A percentile compares a stretch with the other conserved stretches of the same genome.
phyloP scores from a whole-genome alignment of 2,888 invertebrate species.

The Amphipyra berbera region DNA sequence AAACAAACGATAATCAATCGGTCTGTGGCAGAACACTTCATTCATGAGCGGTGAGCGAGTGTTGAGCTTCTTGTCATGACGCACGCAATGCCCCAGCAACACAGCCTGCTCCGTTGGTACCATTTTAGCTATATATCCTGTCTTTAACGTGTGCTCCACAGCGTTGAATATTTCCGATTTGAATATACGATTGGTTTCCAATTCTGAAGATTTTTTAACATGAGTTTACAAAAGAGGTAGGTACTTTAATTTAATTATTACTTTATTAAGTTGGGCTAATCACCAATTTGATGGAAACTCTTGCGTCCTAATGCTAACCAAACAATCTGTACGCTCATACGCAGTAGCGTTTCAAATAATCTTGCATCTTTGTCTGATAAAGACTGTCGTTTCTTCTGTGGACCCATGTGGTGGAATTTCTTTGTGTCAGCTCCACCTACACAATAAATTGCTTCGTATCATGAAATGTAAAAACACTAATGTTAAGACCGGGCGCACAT shows the following conservation, averaged over 20 bases:
- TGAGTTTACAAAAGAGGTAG: neutral
- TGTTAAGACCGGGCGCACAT: too few species aligned
- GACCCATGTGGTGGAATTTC: slow-evolving; percentile 91
- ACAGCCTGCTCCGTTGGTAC: slow-evolving; percentile 84
- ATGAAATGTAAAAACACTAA: neutral
- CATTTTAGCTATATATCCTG: slow-evolving; percentile 68
- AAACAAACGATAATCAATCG: slow-evolving; percentile 90
- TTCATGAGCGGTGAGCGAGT: slow-evolving; percentile 90
- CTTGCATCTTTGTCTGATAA: slow-evolving; percentile 91
- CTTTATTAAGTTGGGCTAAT: neutral
- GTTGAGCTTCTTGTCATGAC: slow-evolving; percentile 88
- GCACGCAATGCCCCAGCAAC: slow-evolving; percentile 87
- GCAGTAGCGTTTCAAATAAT: slow-evolving; percentile 90
- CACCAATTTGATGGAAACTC: slow-evolving; percentile 90
- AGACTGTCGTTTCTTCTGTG: slow-evolving; percentile 88
- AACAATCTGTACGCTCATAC: slow-evolving; percentile 90
- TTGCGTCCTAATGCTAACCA: slow-evolving; percentile 91
- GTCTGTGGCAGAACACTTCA: slow-evolving; percentile 88
- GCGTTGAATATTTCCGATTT: slow-evolving; percentile 91
- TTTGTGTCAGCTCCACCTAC: slow-evolving; percentile 85
- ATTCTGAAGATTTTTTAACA: slow-evolving; percentile 78
- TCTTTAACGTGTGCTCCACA: slow-evolving; percentile 83
- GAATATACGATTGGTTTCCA: slow-evolving; percentile 91
- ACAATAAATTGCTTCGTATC: neutral
- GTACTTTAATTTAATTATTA: too few species aligned